Conservation (phyloP, 2,113 vertebrate genomes). For the Anhinga anhinga region DNA sequence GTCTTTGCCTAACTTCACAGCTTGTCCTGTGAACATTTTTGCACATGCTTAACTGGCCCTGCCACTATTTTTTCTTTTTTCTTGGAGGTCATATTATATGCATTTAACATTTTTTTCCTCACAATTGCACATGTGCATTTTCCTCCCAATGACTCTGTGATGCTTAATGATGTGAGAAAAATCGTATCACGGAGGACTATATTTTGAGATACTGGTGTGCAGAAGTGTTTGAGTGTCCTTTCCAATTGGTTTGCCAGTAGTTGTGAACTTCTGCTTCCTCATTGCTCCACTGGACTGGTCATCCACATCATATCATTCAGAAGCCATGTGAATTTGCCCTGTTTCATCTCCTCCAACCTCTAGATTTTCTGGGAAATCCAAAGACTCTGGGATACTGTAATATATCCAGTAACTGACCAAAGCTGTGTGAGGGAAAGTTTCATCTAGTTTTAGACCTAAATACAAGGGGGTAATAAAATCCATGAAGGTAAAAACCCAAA, state of each 20-base stretch:
- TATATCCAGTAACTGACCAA: background rate
- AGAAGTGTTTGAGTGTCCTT: background rate
- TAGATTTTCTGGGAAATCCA: background rate
- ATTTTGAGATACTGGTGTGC: background rate
- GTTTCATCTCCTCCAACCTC: background rate
- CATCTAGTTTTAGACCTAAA: background rate
- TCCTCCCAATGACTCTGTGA: background rate
- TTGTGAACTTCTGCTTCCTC: background rate
- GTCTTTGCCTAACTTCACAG: background rate
- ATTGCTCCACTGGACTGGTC: background rate
- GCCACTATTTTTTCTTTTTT: no score
- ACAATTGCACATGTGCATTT: background rate
- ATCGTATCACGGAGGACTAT: background rate
- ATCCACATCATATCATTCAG: background rate
- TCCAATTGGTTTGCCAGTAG: background rate
- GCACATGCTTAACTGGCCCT: background rate
- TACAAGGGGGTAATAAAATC: background rate
- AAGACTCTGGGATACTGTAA: background rate
- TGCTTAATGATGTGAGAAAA: background rate
- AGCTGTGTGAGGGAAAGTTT: background rate
- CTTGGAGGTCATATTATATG: background rate
- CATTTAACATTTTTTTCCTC: background rate
- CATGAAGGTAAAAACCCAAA: background rate
- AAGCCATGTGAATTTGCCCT: background rate
- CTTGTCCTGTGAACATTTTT: background rate